phyloP scores from a whole-genome alignment of 2,797 vertebrate genomes.

The Galaxias olidus region DNA sequence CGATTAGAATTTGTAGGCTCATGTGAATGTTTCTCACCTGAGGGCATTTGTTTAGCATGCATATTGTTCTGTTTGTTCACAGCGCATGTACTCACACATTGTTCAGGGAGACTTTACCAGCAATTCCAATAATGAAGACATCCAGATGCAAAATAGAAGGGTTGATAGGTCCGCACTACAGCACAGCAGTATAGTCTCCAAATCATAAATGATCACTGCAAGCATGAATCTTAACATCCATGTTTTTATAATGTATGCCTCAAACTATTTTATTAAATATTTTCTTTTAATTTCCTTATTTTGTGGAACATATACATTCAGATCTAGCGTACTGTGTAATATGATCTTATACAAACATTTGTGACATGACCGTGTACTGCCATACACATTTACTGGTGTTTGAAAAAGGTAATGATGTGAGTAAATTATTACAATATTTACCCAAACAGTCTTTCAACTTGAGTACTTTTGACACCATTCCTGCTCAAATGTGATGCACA shows the following conservation, averaged over 20 bases:
- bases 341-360: no score
- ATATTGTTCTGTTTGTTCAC: conserved; percentile 66
- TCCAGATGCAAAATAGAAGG: conserved; percentile 65
- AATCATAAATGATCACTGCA: no score
- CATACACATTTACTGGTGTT: neutral
- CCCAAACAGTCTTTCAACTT: conserved; percentile 31
- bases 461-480: conserved; percentile 31
- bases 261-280: no score
- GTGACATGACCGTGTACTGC: neutral
- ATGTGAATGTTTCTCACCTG: conserved; percentile 44
- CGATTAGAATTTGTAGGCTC: conserved; percentile 53
- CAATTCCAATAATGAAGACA: conserved; percentile 74
- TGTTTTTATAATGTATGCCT: no score
- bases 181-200: no score
- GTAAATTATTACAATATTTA: neutral
- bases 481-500: conserved; percentile 48
- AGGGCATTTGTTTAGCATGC: conserved; percentile 67
- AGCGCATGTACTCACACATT: conserved; percentile 66
- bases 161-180: no score
- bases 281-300: no score
- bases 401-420: neutral
- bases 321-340: no score
- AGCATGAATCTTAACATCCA: no score
- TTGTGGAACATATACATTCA: no score
- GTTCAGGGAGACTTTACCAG: conserved; percentile 60